Percentiles rank a stretch among this genome's conserved stretches.
These are phyloP conservation scores for Mystacornis crossleyi DNA, from an alignment of 2,113 vertebrate species.

Conservation along the genomic window DNA sequence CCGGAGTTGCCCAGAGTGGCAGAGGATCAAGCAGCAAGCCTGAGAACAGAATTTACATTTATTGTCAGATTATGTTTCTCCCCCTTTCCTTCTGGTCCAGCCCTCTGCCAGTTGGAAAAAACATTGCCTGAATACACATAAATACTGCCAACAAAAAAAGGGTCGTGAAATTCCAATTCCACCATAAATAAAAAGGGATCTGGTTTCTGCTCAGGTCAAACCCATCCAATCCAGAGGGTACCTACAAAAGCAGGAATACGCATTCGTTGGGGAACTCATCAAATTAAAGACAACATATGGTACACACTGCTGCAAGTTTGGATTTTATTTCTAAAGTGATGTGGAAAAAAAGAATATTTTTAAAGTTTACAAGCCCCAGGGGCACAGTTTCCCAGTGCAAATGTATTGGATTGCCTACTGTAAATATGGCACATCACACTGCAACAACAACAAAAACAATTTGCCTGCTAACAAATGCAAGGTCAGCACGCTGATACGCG, in stretches of 20 bases:
- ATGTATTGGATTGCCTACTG: constrained; percentile 1
- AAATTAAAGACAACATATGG: neutral
- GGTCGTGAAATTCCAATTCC: neutral
- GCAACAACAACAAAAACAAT: constrained; percentile 20
- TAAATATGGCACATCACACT: constrained; percentile 7
- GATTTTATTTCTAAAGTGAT: constrained; percentile 7
- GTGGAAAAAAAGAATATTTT: neutral
- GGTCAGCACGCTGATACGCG: constrained; percentile 14
- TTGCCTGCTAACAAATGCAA: constrained; percentile 42
- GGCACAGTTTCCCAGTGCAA: neutral
- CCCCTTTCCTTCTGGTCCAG: neutral
- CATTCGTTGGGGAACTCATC: neutral
- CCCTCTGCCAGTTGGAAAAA: neutral
- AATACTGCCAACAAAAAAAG: neutral
- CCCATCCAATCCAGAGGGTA: neutral
- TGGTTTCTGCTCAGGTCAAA: neutral
- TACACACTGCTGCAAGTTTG: neutral
- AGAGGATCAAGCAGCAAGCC: neutral
- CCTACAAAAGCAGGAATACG: neutral
- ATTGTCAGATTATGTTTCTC: neutral
- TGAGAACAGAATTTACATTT: neutral
- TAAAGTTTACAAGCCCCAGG: constrained; percentile 5
- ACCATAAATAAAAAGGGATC: neutral
- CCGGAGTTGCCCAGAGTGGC: neutral
- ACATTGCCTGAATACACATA: neutral